Percentiles rank a stretch among this genome's conserved stretches.
Evolutionary conservation across 1,140 invertebrate genomes (phyloP).

Genomic region (Glossosoma conforme): DNA sequence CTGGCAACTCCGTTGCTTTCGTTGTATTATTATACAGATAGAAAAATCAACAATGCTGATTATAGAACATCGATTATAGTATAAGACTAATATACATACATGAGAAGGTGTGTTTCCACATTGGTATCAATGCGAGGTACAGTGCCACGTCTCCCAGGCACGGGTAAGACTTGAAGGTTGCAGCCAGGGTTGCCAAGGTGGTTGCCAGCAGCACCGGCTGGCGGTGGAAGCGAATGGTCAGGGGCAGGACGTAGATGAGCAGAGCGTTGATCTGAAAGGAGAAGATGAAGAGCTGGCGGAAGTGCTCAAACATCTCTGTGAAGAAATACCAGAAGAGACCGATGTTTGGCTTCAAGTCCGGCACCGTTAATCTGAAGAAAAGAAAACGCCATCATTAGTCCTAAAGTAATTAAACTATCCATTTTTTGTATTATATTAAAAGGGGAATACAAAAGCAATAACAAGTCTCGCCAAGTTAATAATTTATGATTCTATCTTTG

Average conservation of each 20-base stretch:
- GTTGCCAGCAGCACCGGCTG: constrained; percentile 85
- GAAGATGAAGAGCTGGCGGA: constrained; percentile 88
- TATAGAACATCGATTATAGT: too few relatives aligned
- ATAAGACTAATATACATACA: constrained; percentile 64
- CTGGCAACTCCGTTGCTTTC: too few relatives aligned
- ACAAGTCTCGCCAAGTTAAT: background rate
- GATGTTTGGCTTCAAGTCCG: constrained; percentile 94
- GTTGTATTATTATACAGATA: too few relatives aligned
- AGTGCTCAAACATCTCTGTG: constrained; percentile 99
- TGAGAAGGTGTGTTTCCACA: constrained; percentile 86
- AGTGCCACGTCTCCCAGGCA: constrained; percentile 92
- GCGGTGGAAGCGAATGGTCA: constrained; percentile 78
- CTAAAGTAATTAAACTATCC: constrained; percentile 23
- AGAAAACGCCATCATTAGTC: constrained; percentile 31
- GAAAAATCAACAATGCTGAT: too few relatives aligned
- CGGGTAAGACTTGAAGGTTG: constrained; percentile 96
- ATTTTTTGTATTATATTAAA: background rate
- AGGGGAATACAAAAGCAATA: background rate
- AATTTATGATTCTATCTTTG: background rate
- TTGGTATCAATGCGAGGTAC: constrained; percentile 82
- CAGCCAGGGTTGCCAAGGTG: constrained; percentile 75
- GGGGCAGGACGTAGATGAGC: constrained; percentile 82
- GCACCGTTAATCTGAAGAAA: constrained; percentile 68
- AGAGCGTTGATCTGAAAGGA: constrained; percentile 96
- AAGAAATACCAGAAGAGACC: constrained; percentile 99